phyloP scores from a whole-genome alignment of 2,888 invertebrate genomes.

The Shargacucullia verbasci region DNA sequence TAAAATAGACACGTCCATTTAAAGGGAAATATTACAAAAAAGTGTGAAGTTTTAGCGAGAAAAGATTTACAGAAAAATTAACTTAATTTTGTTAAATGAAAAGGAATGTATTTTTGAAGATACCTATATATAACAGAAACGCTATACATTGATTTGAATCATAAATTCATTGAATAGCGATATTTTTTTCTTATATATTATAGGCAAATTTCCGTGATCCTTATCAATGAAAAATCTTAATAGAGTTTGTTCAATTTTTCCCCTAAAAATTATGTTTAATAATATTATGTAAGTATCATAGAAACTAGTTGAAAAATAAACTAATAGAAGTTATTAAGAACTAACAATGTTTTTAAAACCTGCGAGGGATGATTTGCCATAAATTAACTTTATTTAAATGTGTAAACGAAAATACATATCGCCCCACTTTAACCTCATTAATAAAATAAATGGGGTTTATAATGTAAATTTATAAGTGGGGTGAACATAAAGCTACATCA shows the following conservation, averaged over 20 bases:
- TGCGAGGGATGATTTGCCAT: constrained; percentile 20
- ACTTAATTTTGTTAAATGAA: constrained; percentile 47
- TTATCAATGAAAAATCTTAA: too few species aligned
- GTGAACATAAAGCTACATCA: constrained; percentile 30
- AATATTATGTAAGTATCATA: too few species aligned
- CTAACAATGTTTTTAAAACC: neutral
- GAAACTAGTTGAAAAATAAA: too few species aligned
- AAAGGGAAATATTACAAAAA: constrained; percentile 31
- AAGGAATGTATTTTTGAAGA: constrained; percentile 42
- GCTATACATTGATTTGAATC: constrained; percentile 41
- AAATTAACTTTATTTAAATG: constrained; percentile 40
- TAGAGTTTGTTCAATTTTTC: too few species aligned
- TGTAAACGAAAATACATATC: constrained; percentile 54
- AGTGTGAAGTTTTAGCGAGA: constrained; percentile 25
- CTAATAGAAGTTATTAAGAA: too few species aligned
- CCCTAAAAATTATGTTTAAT: too few species aligned
- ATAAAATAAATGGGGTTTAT: constrained; percentile 37
- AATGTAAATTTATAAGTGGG: constrained; percentile 33
- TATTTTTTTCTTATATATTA: neutral
- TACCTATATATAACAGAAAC: constrained; percentile 37
- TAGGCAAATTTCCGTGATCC: too few species aligned
- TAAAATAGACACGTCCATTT: constrained; percentile 22
- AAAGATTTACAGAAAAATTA: constrained; percentile 50
- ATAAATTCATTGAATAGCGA: constrained; percentile 42
- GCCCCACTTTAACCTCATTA: constrained; percentile 15